These are phyloP conservation scores for Galerucella pusilla DNA, from an alignment of 2,888 invertebrate genomes.

Conservation along the genomic window DNA sequence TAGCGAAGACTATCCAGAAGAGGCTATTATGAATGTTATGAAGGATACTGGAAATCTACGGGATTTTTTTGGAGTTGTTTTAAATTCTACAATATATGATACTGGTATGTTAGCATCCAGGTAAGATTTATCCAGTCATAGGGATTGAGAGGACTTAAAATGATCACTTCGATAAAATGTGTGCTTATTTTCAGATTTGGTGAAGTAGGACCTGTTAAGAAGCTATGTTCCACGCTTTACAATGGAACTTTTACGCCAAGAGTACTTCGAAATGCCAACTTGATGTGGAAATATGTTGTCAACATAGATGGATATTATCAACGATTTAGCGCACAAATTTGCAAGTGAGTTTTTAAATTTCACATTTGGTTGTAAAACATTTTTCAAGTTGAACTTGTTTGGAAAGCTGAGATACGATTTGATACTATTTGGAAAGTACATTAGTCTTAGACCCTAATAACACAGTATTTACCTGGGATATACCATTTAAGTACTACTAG, in stretches of 20 bases:
- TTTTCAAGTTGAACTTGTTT: neutral
- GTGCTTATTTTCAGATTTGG: constrained; percentile 8
- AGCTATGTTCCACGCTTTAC: constrained; percentile 14
- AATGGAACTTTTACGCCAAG: constrained; percentile 20
- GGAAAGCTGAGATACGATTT: no score
- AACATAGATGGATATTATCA: constrained; percentile 29
- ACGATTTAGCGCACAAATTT: constrained; percentile 27
- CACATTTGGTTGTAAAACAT: neutral
- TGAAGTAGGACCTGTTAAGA: constrained; percentile 10
- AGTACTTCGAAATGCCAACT: constrained; percentile 15
- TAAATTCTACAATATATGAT: constrained; percentile 28
- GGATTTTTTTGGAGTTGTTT: constrained; percentile 30
- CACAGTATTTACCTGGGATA: no score
- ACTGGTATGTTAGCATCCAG: constrained; percentile 14
- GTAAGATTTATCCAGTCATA: constrained; percentile 16
- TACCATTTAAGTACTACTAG: no score
- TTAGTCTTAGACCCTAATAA: no score
- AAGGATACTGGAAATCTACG: constrained; percentile 18
- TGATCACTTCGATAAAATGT: neutral
- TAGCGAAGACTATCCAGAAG: constrained; percentile 27
- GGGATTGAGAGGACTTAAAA: neutral
- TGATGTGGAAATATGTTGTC: constrained; percentile 28
- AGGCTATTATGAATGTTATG: constrained; percentile 23
- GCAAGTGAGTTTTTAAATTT: constrained; percentile 22
- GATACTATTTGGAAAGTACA: no score